Evolutionary conservation across 2,888 invertebrate genomes (phyloP), one percentile per base, ranked within the genome.

Genomic region (Xanthorhoe designata): DNA sequence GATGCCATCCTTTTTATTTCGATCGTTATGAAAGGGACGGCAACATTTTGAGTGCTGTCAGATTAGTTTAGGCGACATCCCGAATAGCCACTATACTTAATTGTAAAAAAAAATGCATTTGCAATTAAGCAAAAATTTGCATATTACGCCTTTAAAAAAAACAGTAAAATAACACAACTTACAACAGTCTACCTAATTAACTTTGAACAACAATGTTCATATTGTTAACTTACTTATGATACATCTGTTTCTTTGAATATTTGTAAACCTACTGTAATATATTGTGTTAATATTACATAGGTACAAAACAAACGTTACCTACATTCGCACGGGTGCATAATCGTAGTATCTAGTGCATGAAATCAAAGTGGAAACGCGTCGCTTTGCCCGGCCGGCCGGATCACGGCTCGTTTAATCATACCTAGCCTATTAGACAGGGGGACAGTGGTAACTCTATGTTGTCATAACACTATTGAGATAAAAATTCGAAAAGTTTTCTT

Each of bases 371-470:
- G 68, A 66, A 69, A 64, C 64, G 66, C 64, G 62, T 64, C 59
- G 55, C 53, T 61, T 69, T 66, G 67, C 70, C 49, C 29, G 55
- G 18, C 47, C 49, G 49, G 18, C 61, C 66, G n/a, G 47, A 58
- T 52, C 68, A 78, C 58, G 75, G 66, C 61, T 75, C 77, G 79
- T 82, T 78, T 75, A 78, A 73, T 75, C 69, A 73, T 71, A 72
- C 63, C 62, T 69, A 69, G 45, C 63, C 50, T 66, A 65, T 54
- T 58, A 61, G 58, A 61, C 47, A 49, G 45, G 45, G 58, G 50
- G 60, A 32, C 53, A 19, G 32, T 32, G 32, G 52, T 49, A 47
- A 49, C 38, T 56, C 57, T 49, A 32, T 50, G 57, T 47, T 52
- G 49, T 61, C 63, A 64, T 53, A 51, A 29, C 4, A 8, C 24